Conservation (phyloP, 2,888 invertebrate genomes). For the Amphipoea lucens region DNA sequence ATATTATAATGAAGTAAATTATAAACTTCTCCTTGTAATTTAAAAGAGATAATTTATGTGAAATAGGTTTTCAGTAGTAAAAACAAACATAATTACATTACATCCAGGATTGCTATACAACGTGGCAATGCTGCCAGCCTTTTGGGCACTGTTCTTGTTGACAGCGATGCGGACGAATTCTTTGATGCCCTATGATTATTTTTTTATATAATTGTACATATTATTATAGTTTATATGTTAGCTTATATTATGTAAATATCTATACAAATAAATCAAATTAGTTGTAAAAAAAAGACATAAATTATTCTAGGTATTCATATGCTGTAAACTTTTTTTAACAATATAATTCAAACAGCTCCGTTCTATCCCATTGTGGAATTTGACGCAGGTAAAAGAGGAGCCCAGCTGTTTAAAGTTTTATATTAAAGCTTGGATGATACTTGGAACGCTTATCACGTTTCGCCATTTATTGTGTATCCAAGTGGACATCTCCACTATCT, state of each 20-base stretch:
- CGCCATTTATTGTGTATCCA: conserved; percentile 43
- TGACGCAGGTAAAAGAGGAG: conserved; percentile 7
- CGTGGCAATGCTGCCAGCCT: no score
- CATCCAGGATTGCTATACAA: no score
- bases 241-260: no score
- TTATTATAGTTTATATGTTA: no score
- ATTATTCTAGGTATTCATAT: not conserved
- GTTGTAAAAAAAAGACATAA: no score
- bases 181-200: no score
- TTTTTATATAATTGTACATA: no score
- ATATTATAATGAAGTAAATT: not conserved
- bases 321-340: not conserved
- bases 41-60: not conserved
- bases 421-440: conserved; percentile 46
- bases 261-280: no score
- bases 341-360: not conserved
- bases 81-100: no score
- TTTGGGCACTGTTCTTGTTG: no score
- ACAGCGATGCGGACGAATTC: no score
- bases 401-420: conserved; percentile 23
- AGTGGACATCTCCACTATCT: conserved; percentile 22
- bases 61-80: not conserved
- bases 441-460: conserved; percentile 49
- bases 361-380: conserved; percentile 14
- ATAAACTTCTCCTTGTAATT: no score